These are phyloP conservation scores for Hylaeus anthracinus DNA, from an alignment of 1,140 invertebrate species.

Conservation along the genomic window DNA sequence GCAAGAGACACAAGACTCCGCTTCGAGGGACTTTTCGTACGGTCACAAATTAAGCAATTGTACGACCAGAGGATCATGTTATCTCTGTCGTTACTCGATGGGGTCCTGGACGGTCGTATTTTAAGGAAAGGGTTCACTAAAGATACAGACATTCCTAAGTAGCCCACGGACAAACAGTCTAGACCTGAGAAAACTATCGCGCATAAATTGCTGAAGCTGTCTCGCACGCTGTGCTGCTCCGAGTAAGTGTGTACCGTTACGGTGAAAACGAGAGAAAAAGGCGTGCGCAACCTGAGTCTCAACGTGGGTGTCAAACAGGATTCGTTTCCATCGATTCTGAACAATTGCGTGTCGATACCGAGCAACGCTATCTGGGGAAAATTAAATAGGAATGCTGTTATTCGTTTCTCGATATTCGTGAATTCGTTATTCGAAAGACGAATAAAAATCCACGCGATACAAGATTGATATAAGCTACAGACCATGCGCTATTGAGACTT, in stretches of 20 bases:
- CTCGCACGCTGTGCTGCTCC: neutral
- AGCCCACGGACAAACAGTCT: neutral
- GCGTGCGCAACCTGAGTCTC: neutral
- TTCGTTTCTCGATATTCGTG: no score
- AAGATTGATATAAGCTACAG: no score
- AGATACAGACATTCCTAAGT: conserved; percentile 1
- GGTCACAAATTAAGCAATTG: conserved; percentile 7
- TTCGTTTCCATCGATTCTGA: neutral
- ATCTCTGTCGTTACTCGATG: neutral
- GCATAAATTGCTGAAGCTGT: conserved; percentile 20
- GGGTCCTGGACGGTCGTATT: neutral
- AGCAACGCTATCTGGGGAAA: neutral
- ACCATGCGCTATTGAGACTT: neutral
- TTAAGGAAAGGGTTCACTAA: neutral
- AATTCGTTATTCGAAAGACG: no score
- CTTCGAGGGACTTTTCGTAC: neutral
- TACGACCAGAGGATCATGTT: neutral
- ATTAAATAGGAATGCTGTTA: no score
- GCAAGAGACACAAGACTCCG: neutral
- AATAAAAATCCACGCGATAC: no score
- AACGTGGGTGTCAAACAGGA: conserved; percentile 9
- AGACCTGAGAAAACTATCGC: conserved; percentile 12
- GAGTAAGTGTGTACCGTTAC: conserved; percentile 7
- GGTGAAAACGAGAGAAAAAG: conserved; percentile 9
- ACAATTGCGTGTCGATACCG: neutral